Evolutionary conservation across 2,888 invertebrate species (phyloP), one percentile per base, ranked within the genome.

Genomic region (Cryptophagus acutangulus): DNA sequence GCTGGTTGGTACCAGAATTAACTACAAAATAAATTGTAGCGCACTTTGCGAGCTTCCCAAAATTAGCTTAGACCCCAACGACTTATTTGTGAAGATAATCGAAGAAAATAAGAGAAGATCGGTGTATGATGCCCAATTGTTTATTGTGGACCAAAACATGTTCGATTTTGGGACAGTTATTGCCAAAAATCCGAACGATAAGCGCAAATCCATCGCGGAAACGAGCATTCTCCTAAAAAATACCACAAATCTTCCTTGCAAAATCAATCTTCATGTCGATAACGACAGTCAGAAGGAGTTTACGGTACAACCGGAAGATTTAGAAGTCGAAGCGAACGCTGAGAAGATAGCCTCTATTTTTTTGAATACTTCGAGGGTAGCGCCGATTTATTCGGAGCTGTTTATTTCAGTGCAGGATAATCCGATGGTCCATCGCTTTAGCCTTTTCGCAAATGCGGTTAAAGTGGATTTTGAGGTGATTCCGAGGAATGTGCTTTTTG

Each of bases 371-470:
- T n/a, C n/a, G n/a, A n/a, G n/a, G n/a, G n/a, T n/a, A n/a, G n/a
- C n/a, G n/a, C n/a, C n/a, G n/a, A n/a, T n/a, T n/a, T n/a, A n/a
- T n/a, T n/a, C n/a, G n/a, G n/a, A n/a, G n/a, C n/a, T 74, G 9
- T 49, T 66, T 2, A 41, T 74, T 1, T 59, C 66, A 2, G 57
- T 78, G 2, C 74, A 74, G 55, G 73, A 80, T 54, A 82, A 81
- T 59, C 79, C 81, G 1, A 71, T 73, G 50, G 71, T 78, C 24
- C 69, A 77, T 20, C 57, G 62, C 3, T 70, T 80, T 6, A 65
- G 72, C 48, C 58, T 81, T 3, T 61, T 66, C 8, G 74, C 76
- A 48, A 70, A 64, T 26, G 78, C 79, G 13, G 71, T 74, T 3
- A 66, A 72, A 31, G 69, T 80, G 25, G 65, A 69, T 12, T 69